These are phyloP conservation scores for Montipora capitata DNA, from an alignment of 92 coral and sea anemone genomes.

Conservation along the genomic window DNA sequence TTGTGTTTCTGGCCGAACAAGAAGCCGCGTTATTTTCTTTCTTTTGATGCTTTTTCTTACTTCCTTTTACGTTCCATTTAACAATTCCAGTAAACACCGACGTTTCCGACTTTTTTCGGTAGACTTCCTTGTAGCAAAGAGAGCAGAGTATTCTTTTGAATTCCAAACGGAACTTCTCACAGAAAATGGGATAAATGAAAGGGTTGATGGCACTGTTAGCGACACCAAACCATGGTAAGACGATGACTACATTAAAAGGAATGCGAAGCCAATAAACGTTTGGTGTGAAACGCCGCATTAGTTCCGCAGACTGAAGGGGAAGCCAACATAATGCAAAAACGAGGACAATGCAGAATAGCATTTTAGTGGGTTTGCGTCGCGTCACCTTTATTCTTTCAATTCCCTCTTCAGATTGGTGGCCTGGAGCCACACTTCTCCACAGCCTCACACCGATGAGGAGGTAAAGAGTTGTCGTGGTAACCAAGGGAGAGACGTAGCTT, in stretches of 20 bases:
- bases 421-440: slow-evolving; percentile 79
- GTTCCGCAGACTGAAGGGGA: slow-evolving; percentile 82
- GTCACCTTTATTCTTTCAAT: slow-evolving; percentile 53
- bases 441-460: slow-evolving; percentile 72
- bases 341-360: slow-evolving; percentile 80
- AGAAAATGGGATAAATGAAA: slow-evolving; percentile 77
- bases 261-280: slow-evolving; percentile 47
- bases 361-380: slow-evolving; percentile 84
- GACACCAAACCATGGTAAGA: slow-evolving; percentile 86
- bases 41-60: not conserved
- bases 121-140: not conserved
- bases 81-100: slow-evolving; percentile 14
- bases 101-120: slow-evolving; percentile 2
- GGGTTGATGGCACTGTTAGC: slow-evolving; percentile 88
- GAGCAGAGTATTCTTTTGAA: slow-evolving; percentile 68
- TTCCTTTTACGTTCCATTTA: not conserved
- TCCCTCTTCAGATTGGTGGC: slow-evolving; percentile 57
- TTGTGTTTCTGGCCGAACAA: not conserved
- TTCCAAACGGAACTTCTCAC: slow-evolving; percentile 77
- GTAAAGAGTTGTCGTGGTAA: slow-evolving; percentile 67
- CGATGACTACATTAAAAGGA: slow-evolving; percentile 60
- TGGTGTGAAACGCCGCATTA: slow-evolving; percentile 60
- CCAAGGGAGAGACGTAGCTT: slow-evolving; percentile 73
- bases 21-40: not conserved
- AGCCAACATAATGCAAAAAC: slow-evolving; percentile 90